A percentile compares a stretch with the other conserved stretches of the same genome.
Conservation (phyloP, 1,140 invertebrate genomes). For the Nephila pilipes region DNA sequence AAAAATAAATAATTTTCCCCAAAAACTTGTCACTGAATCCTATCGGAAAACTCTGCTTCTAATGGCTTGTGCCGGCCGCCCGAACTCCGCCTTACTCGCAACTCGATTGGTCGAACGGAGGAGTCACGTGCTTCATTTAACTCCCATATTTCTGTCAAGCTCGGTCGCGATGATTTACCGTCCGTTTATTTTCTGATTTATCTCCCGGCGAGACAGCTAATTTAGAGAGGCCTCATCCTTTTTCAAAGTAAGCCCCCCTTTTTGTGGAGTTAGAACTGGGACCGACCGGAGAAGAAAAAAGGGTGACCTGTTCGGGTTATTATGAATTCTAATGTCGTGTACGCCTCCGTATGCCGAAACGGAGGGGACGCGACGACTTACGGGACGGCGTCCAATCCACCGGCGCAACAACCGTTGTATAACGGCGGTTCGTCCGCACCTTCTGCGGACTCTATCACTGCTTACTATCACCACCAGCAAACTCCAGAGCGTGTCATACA, state of each 20-base stretch:
- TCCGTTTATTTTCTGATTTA: constrained; percentile 78
- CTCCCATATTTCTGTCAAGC: constrained; percentile 78
- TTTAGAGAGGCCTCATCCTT: constrained; percentile 56
- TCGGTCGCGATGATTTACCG: constrained; percentile 77
- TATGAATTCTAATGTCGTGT: constrained; percentile 77
- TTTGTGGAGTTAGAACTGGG: neutral
- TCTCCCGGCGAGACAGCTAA: constrained; percentile 77
- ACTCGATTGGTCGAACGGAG: constrained; percentile 55
- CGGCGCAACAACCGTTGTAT: constrained; percentile 50
- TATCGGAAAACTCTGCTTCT: constrained; percentile 62
- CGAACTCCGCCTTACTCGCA: constrained; percentile 55
- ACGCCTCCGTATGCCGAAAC: constrained; percentile 74
- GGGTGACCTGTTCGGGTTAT: constrained; percentile 1
- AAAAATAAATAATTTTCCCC: constrained; percentile 29
- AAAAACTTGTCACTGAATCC: constrained; percentile 68
- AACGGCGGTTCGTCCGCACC: constrained; percentile 47
- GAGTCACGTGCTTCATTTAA: constrained; percentile 77
- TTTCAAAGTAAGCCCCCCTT: constrained; percentile 53
- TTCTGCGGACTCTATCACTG: constrained; percentile 38
- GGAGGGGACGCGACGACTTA: constrained; percentile 63
- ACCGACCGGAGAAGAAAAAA: neutral
- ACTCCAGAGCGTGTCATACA: constrained; percentile 49
- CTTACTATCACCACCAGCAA: constrained; percentile 67
- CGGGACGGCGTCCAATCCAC: neutral
- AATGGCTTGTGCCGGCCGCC: constrained; percentile 59